Evolutionary conservation across 2,888 invertebrate species (phyloP), one percentile per base, ranked within the genome.

Genomic region (Lepidocyrtoides sp.): DNA sequence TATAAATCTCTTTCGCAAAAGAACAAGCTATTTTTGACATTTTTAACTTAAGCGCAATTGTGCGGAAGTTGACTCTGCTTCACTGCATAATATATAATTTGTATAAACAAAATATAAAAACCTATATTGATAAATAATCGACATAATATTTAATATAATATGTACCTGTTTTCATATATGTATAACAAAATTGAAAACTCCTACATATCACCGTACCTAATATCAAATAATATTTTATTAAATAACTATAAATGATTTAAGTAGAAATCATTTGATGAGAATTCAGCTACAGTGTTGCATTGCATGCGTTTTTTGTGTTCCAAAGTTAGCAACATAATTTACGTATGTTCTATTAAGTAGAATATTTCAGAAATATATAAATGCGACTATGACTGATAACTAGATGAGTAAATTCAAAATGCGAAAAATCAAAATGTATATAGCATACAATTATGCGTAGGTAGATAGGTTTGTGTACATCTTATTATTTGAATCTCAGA

Each of bases 341-440:
- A 29, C 14, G 29, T 72, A 86, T 44, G 4, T 69, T 17, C 7
- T 48, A 20, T 60, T 89, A 75, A 89, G 83, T 89, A 89, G 83
- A 23, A 63, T 75, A 82, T 41, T 48, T 85, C 57, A 14, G 77
- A 29, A 84, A 72, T 44, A 66, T 82, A 60, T 77, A 83, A 75
- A 48, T 77, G 51, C 66, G 89, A 89, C 89, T 89, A 89, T 89
- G 79, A 88, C 81, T 89, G 44, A 63, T 83, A 89, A 89, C 89
- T 89, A 89, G 89, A 89, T 89, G 83, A 89, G 89, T 89, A 89
- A 82, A 54, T 54, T 66, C 82, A 89, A 88, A 89, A 77, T 48
- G 86, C 51, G 77, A 72, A 85, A 85, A 32, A 69, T 32, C 2
- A 3, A 54, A 2, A 17, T 7, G 23, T 57, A 57, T 23, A 10